phyloP scores from a whole-genome alignment of 1,140 invertebrate genomes.

The Trichoplusia ni region DNA sequence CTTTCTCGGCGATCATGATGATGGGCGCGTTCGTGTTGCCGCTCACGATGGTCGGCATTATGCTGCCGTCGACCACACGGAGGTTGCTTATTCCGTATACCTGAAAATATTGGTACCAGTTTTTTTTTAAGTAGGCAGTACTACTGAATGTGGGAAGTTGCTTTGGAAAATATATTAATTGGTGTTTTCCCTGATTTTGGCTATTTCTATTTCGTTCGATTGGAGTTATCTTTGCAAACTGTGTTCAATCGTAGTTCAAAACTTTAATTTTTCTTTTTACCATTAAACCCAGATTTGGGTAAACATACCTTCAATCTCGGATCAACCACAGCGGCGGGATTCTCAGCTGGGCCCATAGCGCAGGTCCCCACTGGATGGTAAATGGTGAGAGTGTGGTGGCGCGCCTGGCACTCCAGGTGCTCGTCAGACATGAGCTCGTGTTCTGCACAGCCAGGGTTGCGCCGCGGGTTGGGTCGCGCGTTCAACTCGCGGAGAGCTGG shows the following conservation, averaged over 20 bases:
- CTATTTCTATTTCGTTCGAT: too few relatives aligned
- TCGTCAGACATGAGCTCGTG: slow-evolving; percentile 83
- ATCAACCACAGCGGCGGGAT: slow-evolving; percentile 82
- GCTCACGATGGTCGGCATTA: slow-evolving; percentile 90
- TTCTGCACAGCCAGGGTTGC: slow-evolving; percentile 83
- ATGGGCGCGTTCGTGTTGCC: slow-evolving; percentile 93
- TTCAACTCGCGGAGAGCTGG: slow-evolving; percentile 85
- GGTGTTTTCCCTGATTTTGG: too few relatives aligned
- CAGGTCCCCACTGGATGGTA: slow-evolving; percentile 83
- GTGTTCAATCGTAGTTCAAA: too few relatives aligned
- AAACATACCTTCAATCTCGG: slow-evolving; percentile 57
- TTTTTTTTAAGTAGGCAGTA: neutral
- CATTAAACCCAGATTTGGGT: too few relatives aligned
- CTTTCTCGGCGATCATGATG: slow-evolving; percentile 96
- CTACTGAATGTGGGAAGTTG: too few relatives aligned
- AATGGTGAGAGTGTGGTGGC: slow-evolving; percentile 75
- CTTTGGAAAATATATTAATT: too few relatives aligned
- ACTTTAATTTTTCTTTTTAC: too few relatives aligned
- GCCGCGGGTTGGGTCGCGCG: slow-evolving; percentile 83
- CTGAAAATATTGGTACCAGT: slow-evolving; percentile 50
- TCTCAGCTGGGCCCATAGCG: slow-evolving; percentile 83
- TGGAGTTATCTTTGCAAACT: too few relatives aligned
- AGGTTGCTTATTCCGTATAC: slow-evolving; percentile 89
- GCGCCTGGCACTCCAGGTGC: slow-evolving; percentile 81
- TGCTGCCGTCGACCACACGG: slow-evolving; percentile 89